Conservation (phyloP, 2,797 vertebrate genomes). For the Sitta carolinensis region DNA sequence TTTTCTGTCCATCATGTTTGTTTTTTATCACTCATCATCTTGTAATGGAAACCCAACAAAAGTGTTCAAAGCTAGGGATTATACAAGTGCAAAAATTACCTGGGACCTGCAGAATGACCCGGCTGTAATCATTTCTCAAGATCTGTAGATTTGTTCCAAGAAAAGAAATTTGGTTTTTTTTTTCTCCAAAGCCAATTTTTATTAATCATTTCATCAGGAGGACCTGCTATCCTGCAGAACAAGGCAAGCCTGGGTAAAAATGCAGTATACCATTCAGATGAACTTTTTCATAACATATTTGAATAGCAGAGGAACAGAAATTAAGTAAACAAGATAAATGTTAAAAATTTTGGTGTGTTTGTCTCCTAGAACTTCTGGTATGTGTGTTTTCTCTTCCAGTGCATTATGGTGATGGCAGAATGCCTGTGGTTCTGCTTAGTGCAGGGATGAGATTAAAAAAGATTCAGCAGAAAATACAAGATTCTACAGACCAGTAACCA, state of each 20-base stretch:
- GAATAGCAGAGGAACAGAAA: neutral
- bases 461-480: neutral
- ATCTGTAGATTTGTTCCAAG: neutral
- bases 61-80: constrained; percentile 2
- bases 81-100: constrained; percentile 21
- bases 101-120: neutral
- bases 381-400: neutral
- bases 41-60: neutral
- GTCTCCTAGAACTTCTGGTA: neutral
- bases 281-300: neutral
- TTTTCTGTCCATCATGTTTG: neutral
- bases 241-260: neutral
- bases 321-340: neutral
- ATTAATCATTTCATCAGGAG: neutral
- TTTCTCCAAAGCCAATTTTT: neutral
- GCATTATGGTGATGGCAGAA: neutral
- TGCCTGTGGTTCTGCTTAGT: neutral
- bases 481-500: neutral
- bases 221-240: neutral
- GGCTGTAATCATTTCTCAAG: neutral
- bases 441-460: neutral
- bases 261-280: neutral
- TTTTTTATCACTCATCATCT: neutral
- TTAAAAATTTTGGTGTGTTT: neutral
- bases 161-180: neutral